Conservation (phyloP, 1,140 invertebrate species). For the Liolophura sinensis region DNA sequence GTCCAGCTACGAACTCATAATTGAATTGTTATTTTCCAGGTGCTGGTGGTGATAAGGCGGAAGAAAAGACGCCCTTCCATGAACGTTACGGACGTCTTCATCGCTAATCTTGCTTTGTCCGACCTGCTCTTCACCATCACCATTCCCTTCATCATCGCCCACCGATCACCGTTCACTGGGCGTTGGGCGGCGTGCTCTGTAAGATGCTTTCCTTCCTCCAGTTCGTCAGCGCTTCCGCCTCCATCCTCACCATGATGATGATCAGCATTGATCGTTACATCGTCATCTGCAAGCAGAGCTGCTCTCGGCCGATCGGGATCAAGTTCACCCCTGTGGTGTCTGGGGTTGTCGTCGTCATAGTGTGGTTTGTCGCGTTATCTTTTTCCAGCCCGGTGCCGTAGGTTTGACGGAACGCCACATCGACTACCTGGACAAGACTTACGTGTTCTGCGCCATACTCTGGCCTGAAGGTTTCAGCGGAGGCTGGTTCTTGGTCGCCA, state of each 20-base stretch:
- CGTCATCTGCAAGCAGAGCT: conserved; percentile 12
- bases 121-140: conserved; percentile 38
- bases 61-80: conserved; percentile 18
- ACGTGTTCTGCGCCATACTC: conserved; percentile 28
- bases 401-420: conserved; percentile 23
- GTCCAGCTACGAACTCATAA: too few relatives aligned
- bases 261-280: conserved; percentile 35
- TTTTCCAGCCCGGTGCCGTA: conserved; percentile 36
- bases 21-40: conserved; percentile 19
- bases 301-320: conserved; percentile 9
- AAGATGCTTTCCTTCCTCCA: conserved; percentile 35
- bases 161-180: conserved; percentile 35
- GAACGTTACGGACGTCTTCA: conserved; percentile 30
- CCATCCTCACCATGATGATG: conserved; percentile 34
- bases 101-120: conserved; percentile 36
- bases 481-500: conserved; percentile 25
- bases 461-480: conserved; percentile 27
- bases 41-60: conserved; percentile 25
- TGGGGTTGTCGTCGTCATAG: conserved; percentile 10
- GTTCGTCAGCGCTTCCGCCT: conserved; percentile 30
- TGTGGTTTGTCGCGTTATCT: conserved; percentile 24
- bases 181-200: conserved; percentile 34
- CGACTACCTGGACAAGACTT: background rate
- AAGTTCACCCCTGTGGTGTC: conserved; percentile 18
- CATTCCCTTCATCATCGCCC: conserved; percentile 37